Percentiles rank a stretch among this genome's conserved stretches.
Conservation (phyloP, 2,797 vertebrate genomes). For the Anniella stebbinsi region DNA sequence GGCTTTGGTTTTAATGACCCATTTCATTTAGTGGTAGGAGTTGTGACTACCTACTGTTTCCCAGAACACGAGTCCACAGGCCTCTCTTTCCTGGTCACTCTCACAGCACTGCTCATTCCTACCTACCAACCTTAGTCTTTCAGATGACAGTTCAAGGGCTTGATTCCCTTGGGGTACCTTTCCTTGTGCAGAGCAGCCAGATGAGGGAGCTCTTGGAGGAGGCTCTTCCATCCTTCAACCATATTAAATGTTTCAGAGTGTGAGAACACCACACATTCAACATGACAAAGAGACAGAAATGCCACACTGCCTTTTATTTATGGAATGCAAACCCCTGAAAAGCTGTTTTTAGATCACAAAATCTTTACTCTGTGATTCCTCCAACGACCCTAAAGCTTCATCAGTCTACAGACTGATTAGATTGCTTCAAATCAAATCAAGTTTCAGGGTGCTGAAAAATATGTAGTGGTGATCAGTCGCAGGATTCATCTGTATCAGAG, state of each 20-base stretch:
- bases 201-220: too few species aligned
- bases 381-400: neutral
- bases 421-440: neutral
- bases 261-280: too few species aligned
- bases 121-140: too few species aligned
- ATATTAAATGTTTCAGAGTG: neutral
- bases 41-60: neutral
- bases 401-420: neutral
- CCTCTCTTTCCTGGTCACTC: neutral
- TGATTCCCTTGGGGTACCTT: neutral
- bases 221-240: neutral
- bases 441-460: too few species aligned
- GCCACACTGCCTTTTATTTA: neutral
- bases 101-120: neutral
- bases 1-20: conserved; percentile 21
- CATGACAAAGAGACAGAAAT: neutral
- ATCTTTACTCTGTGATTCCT: conserved; percentile 2
- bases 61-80: neutral
- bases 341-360: neutral
- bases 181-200: neutral
- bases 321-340: neutral
- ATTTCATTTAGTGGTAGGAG: neutral
- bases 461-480: too few species aligned
- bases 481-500: too few species aligned
- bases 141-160: neutral